Evolutionary conservation across 2,113 vertebrate species (phyloP), one percentile per base, ranked within the genome.

Genomic region (Mungos mungo): DNA sequence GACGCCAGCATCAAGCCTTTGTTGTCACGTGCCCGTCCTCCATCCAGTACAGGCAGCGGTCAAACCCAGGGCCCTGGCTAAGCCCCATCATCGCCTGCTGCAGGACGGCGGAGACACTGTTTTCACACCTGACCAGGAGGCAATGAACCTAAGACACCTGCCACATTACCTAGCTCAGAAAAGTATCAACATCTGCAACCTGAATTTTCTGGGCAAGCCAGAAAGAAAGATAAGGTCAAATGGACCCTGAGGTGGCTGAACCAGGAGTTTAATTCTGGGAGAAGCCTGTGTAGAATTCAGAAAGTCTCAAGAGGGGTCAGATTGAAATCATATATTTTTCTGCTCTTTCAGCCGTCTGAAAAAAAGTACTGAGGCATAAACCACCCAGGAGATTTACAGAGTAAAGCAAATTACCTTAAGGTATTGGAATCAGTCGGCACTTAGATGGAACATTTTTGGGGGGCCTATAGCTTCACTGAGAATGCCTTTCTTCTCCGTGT

Each of bases 261-360:
- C 9, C 29, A 41, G 90, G 65, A 93, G 81, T 90, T 84, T 92
- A 93, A 93, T 83, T 87, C 82, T 92, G 54, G 41, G 74, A 87
- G 45, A 97, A 95, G 33, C 19, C 65, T 93, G 74, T 31, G 93
- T 93, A 96, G 89, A 92, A 97, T 96, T 65, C 90, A 72, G 41
- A n/a, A 45, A 80, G 68, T 81, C 60, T 96, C 91, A 76, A 89
- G 71, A 95, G 13, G 5, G 9, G 10, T 18, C 8, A 94, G 68
- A 63, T 1, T 80, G 83, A 81, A 96, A 93, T 45, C 52, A 92
- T 52, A 0, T 35, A 77, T 63, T 85, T 93, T 89, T 31, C 72
- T 92, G 5, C n/a, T 95, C 63, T 92, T 27, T 31, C 14, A 54
- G n/a, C 15, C n/a, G 69, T 74, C 19, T 92, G 35, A 27, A 31